phyloP scores from a whole-genome alignment of 2,797 vertebrate species.

The Otolemur crassicaudatus region DNA sequence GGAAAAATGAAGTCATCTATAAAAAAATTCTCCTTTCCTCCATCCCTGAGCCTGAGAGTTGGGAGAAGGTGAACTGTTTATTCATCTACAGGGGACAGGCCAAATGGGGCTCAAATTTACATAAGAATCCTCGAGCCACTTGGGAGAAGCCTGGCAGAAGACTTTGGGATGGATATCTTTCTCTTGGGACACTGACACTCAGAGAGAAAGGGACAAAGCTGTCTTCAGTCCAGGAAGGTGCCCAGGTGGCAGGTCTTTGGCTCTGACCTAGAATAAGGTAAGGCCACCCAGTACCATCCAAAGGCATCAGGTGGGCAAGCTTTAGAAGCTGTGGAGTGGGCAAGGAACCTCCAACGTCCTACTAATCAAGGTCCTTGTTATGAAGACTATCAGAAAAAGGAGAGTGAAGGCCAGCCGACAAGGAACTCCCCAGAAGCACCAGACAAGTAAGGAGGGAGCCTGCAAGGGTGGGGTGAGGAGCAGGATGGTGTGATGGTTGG shows the following conservation, averaged over 20 bases:
- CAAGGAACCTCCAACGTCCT: not conserved
- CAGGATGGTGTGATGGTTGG: too few species aligned
- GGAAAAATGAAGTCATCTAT: not conserved
- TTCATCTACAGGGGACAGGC: not conserved
- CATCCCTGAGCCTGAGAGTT: not conserved
- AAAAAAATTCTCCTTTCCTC: not conserved
- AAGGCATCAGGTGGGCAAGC: not conserved
- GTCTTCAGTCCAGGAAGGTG: not conserved
- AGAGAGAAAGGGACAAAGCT: constrained; percentile 49
- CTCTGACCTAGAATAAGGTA: not conserved
- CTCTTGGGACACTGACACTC: not conserved
- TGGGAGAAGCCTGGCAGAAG: constrained; percentile 15
- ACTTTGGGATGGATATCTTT: not conserved
- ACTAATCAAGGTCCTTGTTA: not conserved
- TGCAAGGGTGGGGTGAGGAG: too few species aligned
- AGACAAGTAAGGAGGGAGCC: not conserved
- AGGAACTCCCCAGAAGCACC: not conserved
- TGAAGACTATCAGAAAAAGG: not conserved
- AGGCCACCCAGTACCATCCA: fast-evolving
- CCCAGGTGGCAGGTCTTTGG: not conserved
- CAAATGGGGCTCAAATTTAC: not conserved
- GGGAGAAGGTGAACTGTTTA: not conserved
- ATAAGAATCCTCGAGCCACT: constrained; percentile 39
- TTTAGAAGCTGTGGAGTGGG: not conserved
- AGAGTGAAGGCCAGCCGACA: not conserved